Conservation (phyloP, 92 coral and sea anemone species). For the Chrysogorgia sp. region DNA sequence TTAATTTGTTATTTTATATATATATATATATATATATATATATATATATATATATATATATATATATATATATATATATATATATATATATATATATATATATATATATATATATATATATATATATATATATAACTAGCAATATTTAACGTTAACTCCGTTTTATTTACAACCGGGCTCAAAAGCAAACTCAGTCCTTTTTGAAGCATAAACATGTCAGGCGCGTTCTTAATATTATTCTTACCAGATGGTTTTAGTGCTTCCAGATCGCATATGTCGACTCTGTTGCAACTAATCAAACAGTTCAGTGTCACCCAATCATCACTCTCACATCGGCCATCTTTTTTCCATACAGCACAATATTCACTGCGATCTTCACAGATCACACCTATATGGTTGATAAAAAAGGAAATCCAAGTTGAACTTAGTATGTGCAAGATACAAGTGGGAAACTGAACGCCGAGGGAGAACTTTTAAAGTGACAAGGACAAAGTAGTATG, state of each 20-base stretch:
- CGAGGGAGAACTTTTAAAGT: neutral
- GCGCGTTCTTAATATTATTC: too few species aligned
- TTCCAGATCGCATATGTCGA: constrained; percentile 8
- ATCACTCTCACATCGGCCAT: constrained; percentile 15
- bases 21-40: too few species aligned
- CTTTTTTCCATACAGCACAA: constrained; percentile 8
- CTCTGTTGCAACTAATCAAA: neutral
- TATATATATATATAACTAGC: too few species aligned
- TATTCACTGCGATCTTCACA: constrained; percentile 11
- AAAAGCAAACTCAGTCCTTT: too few species aligned
- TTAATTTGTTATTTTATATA: too few species aligned
- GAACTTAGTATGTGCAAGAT: neutral
- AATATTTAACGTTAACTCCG: too few species aligned
- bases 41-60: too few species aligned
- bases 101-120: too few species aligned
- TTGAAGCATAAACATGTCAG: too few species aligned
- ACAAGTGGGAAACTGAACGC: neutral
- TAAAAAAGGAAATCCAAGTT: neutral
- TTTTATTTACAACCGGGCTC: too few species aligned
- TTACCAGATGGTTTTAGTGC: constrained; percentile 20
- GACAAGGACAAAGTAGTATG: neutral
- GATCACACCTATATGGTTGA: constrained; percentile 13
- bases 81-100: too few species aligned
- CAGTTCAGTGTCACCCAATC: constrained; percentile 20
- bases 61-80: too few species aligned